Percentiles rank a stretch among this genome's conserved stretches.
Conservation (phyloP, 2,113 vertebrate species). For the Antechinus stuartii region DNA sequence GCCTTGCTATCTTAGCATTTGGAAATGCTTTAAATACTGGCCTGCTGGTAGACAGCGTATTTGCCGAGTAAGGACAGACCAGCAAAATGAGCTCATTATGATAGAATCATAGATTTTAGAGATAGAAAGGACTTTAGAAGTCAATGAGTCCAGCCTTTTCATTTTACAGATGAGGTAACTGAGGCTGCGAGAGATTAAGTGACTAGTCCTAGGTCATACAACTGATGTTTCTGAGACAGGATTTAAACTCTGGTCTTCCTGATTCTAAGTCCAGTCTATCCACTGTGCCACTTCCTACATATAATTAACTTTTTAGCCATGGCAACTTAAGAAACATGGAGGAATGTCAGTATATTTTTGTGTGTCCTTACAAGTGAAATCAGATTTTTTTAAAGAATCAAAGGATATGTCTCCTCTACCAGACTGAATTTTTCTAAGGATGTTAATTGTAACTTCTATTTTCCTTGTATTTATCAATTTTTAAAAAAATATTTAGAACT, state of each 20-base stretch:
- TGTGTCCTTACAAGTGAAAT: background rate
- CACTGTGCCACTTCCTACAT: background rate
- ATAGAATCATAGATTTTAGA: background rate
- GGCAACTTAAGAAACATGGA: background rate
- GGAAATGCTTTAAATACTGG: background rate
- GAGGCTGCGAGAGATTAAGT: background rate
- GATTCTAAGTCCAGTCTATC: background rate
- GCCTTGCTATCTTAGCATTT: no score
- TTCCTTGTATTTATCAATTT: conserved; percentile 16
- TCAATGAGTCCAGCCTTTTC: background rate
- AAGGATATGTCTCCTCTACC: background rate
- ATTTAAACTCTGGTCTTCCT: background rate
- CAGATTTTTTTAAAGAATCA: background rate
- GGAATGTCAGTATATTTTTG: background rate
- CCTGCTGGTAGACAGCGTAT: background rate
- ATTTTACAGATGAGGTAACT: background rate
- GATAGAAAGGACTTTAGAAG: background rate
- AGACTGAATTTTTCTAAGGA: conserved; percentile 7
- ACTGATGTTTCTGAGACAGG: background rate
- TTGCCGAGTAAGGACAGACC: background rate
- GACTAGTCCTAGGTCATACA: background rate
- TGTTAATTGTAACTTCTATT: conserved; percentile 16
- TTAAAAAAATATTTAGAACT: background rate
- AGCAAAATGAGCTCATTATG: background rate
- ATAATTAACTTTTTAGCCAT: background rate